These are phyloP conservation scores for Ormyrus labotus DNA, from an alignment of 2,888 invertebrate genomes.

Conservation along the genomic window DNA sequence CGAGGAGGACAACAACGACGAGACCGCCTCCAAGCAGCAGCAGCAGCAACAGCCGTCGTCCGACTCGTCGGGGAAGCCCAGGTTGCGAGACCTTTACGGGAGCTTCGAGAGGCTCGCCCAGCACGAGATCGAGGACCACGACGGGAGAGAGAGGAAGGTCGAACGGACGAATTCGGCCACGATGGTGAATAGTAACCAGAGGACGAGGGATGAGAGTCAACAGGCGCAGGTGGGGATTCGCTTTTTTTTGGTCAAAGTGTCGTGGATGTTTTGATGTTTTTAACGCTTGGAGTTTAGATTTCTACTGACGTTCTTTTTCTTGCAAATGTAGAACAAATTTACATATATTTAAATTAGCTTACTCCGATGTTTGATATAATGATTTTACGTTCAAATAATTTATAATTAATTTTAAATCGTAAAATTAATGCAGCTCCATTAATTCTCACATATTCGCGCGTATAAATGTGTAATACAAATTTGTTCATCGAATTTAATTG, in stretches of 20 bases:
- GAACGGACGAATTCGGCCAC: neutral
- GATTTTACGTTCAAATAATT: no score
- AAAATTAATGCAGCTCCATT: no score
- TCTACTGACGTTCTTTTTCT: no score
- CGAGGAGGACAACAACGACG: constrained; percentile 46
- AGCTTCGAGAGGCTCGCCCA: constrained; percentile 76
- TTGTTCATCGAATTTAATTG: no score
- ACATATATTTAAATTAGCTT: no score
- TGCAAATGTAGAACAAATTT: no score
- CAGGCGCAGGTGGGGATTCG: constrained; percentile 68
- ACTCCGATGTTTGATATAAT: no score
- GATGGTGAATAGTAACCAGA: constrained; percentile 61
- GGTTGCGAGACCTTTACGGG: constrained; percentile 74
- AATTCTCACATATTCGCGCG: no score
- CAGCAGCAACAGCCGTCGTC: neutral
- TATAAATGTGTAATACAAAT: no score
- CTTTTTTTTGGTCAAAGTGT: neutral
- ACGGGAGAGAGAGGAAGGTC: neutral
- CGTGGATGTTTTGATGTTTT: no score
- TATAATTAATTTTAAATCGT: no score
- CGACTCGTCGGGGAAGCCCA: constrained; percentile 63
- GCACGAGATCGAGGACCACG: constrained; percentile 62
- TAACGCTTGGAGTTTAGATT: no score
- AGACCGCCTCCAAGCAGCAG: neutral
- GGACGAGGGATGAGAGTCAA: constrained; percentile 71